Percentiles rank a stretch among this genome's conserved stretches.
These are phyloP conservation scores for Sebastolobus alascanus DNA, from an alignment of 2,797 vertebrate species.

Conservation along the genomic window DNA sequence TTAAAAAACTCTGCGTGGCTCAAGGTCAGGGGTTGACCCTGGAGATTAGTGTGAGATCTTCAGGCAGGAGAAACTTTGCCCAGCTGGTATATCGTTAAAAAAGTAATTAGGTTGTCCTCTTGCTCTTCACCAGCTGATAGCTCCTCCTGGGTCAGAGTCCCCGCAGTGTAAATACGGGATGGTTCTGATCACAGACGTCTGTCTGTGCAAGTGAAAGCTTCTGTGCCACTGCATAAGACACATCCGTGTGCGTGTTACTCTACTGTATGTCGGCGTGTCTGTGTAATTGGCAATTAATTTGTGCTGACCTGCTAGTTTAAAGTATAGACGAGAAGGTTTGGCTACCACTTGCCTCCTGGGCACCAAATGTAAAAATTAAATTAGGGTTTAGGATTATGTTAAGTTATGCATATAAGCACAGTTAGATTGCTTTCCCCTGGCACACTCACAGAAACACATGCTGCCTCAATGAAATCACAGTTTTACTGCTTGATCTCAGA, in stretches of 20 bases:
- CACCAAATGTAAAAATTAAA: constrained; percentile 22
- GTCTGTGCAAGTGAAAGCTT: constrained; percentile 13
- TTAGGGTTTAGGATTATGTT: constrained; percentile 44
- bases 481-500: constrained; percentile 33
- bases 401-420: constrained; percentile 45
- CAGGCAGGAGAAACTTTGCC: constrained; percentile 7
- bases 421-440: constrained; percentile 25
- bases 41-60: constrained; percentile 24
- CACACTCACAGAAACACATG: constrained; percentile 25
- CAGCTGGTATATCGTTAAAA: constrained; percentile 25
- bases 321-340: constrained; percentile 38
- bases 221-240: constrained; percentile 6
- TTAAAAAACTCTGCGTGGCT: constrained; percentile 31
- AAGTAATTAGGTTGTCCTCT: constrained; percentile 37
- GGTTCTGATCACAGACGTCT: not conserved
- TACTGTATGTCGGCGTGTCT: not conserved
- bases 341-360: constrained; percentile 34
- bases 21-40: constrained; percentile 17
- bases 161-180: constrained; percentile 20
- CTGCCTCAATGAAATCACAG: constrained; percentile 28
- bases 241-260: constrained; percentile 18
- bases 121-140: constrained; percentile 28
- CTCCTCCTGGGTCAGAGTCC: constrained; percentile 2
- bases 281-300: constrained; percentile 46
- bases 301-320: constrained; percentile 45